Evolutionary conservation across 1,140 invertebrate genomes (phyloP).

Genomic region (Tenebrio molitor): DNA sequence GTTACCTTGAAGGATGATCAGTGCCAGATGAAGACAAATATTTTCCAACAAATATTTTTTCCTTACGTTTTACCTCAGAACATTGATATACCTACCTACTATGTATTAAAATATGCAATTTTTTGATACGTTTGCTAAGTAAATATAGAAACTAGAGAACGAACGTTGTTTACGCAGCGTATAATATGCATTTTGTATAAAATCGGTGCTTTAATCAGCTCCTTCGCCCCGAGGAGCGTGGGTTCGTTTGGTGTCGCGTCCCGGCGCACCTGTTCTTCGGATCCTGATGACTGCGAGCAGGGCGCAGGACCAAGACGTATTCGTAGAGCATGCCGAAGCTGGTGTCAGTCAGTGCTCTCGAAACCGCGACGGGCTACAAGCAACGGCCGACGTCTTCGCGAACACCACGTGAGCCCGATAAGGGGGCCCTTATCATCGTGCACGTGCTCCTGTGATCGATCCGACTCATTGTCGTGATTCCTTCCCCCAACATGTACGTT

Average conservation of each 20-base stretch:
- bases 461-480: background rate
- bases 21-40: too few relatives aligned
- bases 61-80: too few relatives aligned
- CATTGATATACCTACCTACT: too few relatives aligned
- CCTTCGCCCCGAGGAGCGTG: background rate
- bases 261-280: conserved; percentile 25
- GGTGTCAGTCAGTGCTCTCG: conserved; percentile 37
- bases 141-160: too few relatives aligned
- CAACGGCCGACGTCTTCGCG: conserved; percentile 16
- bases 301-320: conserved; percentile 35
- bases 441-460: conserved; percentile 20
- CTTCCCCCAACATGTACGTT: conserved; percentile 11
- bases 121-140: too few relatives aligned
- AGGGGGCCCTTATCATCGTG: conserved; percentile 16
- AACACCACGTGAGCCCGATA: background rate
- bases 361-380: conserved; percentile 18
- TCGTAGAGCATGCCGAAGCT: conserved; percentile 5
- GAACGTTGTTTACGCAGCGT: too few relatives aligned
- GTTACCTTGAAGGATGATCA: too few relatives aligned
- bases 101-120: too few relatives aligned
- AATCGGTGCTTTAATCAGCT: too few relatives aligned
- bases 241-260: background rate
- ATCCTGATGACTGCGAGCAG: conserved; percentile 6
- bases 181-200: too few relatives aligned
- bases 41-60: too few relatives aligned